A percentile compares a stretch with the other conserved stretches of the same genome.
These are phyloP conservation scores for Cephalophus harveyi DNA, from an alignment of 2,113 vertebrate genomes.

Conservation along the genomic window DNA sequence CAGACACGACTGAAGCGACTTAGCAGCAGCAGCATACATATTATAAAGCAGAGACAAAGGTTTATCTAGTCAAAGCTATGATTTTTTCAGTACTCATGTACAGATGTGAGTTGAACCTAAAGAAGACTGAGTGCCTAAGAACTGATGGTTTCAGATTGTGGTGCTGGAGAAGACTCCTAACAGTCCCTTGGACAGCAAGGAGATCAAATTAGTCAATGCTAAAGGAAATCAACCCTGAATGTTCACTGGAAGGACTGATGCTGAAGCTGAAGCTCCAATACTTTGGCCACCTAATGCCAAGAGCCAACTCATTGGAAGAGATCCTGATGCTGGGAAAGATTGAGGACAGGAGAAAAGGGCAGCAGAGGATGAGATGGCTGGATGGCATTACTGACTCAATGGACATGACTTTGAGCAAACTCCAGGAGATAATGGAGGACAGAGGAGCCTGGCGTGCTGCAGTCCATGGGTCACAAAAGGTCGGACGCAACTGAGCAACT, in stretches of 20 bases:
- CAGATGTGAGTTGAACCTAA: neutral
- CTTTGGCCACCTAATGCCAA: neutral
- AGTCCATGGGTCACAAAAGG: rapidly evolving
- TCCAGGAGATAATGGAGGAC: neutral
- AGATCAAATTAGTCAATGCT: neutral
- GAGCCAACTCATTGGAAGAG: neutral
- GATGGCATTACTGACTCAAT: neutral
- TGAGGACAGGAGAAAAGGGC: neutral
- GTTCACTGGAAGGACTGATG: neutral
- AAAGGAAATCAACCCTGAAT: neutral
- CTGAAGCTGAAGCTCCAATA: neutral
- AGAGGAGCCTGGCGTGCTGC: neutral
- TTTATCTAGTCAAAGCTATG: neutral
- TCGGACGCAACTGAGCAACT: neutral
- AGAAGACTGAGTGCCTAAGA: neutral
- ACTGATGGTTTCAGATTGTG: neutral
- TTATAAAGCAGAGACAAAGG: neutral
- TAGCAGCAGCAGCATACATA: neutral
- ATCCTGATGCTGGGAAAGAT: neutral
- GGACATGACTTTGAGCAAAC: neutral
- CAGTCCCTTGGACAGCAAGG: neutral
- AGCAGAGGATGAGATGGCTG: neutral
- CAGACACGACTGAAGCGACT: too few relatives aligned
- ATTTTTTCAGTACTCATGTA: neutral
- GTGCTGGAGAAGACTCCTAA: neutral